These are phyloP conservation scores for Hepsetus odoe DNA, from an alignment of 2,113 vertebrate species.

Conservation along the genomic window DNA sequence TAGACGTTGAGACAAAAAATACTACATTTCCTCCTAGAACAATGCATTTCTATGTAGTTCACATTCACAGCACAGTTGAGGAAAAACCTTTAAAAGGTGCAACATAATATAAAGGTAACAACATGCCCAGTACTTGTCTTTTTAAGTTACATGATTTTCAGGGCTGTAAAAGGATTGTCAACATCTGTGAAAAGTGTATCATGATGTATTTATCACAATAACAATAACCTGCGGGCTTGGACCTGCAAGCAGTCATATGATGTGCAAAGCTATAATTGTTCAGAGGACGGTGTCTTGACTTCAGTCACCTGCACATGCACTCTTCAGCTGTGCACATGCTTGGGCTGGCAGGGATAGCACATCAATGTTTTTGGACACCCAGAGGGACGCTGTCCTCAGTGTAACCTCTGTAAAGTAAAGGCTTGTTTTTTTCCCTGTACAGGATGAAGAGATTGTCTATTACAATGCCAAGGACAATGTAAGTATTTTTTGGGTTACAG, in stretches of 20 bases:
- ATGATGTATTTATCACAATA: slow-evolving; percentile 2
- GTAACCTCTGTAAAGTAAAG: not conserved
- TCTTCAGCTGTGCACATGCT: not conserved
- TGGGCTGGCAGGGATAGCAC: not conserved
- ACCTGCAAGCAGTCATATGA: not conserved
- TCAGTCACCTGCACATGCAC: not conserved
- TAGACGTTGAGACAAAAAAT: too few species aligned
- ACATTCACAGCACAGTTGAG: too few species aligned
- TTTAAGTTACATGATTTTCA: too few species aligned
- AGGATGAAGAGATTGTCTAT: slow-evolving; percentile 91
- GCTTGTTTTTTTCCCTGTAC: slow-evolving; percentile 60
- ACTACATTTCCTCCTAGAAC: too few species aligned
- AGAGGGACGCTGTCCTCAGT: not conserved
- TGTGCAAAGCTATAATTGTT: not conserved
- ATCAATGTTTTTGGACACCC: not conserved
- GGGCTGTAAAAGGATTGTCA: not conserved
- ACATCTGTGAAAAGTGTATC: not conserved
- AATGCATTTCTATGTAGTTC: too few species aligned
- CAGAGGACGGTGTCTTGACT: not conserved
- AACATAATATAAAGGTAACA: too few species aligned
- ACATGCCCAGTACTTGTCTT: too few species aligned
- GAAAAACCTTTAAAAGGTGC: too few species aligned
- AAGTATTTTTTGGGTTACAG: slow-evolving; percentile 66
- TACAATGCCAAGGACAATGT: slow-evolving; percentile 97
- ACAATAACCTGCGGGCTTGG: not conserved